Percentiles rank a stretch among this genome's conserved stretches.
Conservation (phyloP, 1,140 invertebrate species). For the Lasaia peninsularis region DNA sequence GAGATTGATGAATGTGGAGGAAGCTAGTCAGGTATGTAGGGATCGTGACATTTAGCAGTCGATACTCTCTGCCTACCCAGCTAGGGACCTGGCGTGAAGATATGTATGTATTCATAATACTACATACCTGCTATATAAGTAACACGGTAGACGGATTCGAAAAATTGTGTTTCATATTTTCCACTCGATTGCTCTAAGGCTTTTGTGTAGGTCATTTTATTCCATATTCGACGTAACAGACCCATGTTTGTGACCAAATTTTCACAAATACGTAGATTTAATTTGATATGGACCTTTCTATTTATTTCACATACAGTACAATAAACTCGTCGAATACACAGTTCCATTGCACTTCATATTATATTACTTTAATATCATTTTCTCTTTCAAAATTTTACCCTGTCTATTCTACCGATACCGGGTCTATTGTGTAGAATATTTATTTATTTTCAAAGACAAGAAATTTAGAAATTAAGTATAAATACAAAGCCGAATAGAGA, state of each 20-base stretch:
- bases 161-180: conserved; percentile 47
- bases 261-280: conserved; percentile 11
- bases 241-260: conserved; percentile 29
- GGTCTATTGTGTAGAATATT: too few species aligned
- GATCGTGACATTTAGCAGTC: too few species aligned
- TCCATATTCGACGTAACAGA: conserved; percentile 36
- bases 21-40: too few species aligned
- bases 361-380: not conserved
- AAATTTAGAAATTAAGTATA: too few species aligned
- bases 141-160: conserved; percentile 49
- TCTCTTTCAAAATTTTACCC: not conserved
- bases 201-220: conserved; percentile 39
- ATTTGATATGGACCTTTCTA: not conserved
- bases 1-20: too few species aligned
- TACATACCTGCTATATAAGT: conserved; percentile 48
- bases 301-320: conserved; percentile 4
- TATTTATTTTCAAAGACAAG: too few species aligned
- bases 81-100: too few species aligned
- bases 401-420: too few species aligned
- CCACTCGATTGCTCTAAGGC: conserved; percentile 44
- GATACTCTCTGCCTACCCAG: too few species aligned
- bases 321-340: not conserved
- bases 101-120: not conserved
- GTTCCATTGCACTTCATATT: conserved; percentile 17
- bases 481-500: too few species aligned